phyloP scores from a whole-genome alignment of 2,888 invertebrate species.

The Lacanobia wlatinum region DNA sequence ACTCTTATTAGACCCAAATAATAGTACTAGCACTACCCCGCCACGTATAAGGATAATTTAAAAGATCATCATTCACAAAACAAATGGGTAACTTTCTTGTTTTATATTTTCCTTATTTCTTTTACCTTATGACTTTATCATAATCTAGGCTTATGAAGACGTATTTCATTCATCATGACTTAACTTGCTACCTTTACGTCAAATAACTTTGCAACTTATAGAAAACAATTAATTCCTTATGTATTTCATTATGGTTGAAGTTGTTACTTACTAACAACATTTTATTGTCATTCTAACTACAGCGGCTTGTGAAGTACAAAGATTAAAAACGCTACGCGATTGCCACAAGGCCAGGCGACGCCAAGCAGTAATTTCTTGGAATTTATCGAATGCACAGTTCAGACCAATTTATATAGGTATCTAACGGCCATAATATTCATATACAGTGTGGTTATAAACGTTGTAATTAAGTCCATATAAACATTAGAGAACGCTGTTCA shows the following conservation, averaged over 20 bases:
- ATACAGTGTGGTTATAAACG: slow-evolving; percentile 13
- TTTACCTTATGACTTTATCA: no score
- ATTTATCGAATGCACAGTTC: slow-evolving; percentile 47
- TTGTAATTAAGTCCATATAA: slow-evolving; percentile 2
- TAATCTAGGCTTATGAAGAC: not conserved
- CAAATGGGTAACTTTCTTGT: no score
- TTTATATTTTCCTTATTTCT: no score
- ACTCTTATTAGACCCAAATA: no score
- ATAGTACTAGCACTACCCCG: no score
- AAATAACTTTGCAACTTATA: not conserved
- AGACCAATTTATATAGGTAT: slow-evolving; percentile 37
- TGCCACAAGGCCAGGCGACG: slow-evolving; percentile 61
- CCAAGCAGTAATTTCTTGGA: slow-evolving; percentile 64
- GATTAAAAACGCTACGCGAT: slow-evolving; percentile 48
- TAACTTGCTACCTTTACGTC: not conserved
- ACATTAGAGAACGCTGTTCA: slow-evolving; percentile 23
- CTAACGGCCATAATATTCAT: slow-evolving; percentile 18
- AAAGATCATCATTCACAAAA: no score
- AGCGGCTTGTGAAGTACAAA: slow-evolving; percentile 24
- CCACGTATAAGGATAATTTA: no score
- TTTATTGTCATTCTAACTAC: slow-evolving; percentile 32
- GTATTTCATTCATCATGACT: slow-evolving; percentile 1
- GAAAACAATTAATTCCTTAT: not conserved
- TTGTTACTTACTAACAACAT: not conserved
- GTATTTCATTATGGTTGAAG: not conserved